Evolutionary conservation across 1,140 invertebrate genomes (phyloP).

Genomic region (Drosophila simulans): DNA sequence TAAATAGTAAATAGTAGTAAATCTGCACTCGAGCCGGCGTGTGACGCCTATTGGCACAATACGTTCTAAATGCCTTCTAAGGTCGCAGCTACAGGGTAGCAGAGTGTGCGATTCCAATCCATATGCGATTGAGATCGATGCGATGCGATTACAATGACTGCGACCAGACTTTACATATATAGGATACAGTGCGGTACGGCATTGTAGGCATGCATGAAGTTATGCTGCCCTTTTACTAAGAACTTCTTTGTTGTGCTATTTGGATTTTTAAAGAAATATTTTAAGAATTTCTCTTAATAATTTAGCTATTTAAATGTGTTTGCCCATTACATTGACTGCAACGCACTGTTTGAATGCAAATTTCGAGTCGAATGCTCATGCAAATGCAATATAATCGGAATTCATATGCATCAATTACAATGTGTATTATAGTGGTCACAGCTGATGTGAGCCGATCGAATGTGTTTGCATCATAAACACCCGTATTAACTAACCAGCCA

Average conservation of each 20-base stretch:
- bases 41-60: neutral
- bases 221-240: too few species aligned
- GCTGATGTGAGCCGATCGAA: constrained; percentile 31
- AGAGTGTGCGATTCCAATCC: neutral
- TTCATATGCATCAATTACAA: constrained; percentile 39
- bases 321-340: neutral
- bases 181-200: constrained; percentile 17
- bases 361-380: constrained; percentile 11
- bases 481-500: constrained; percentile 16
- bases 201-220: neutral
- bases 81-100: constrained; percentile 1
- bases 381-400: constrained; percentile 32
- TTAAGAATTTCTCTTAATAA: too few species aligned
- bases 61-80: neutral
- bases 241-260: too few species aligned
- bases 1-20: constrained; percentile 31
- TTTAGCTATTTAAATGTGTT: too few species aligned
- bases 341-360: constrained; percentile 27
- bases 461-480: constrained; percentile 21
- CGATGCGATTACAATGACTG: constrained; percentile 8
- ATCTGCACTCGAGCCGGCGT: constrained; percentile 5
- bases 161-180: neutral
- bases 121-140: constrained; percentile 18
- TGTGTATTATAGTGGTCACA: constrained; percentile 35
- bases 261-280: too few species aligned